Evolutionary conservation across 2,888 invertebrate genomes (phyloP), one percentile per base, ranked within the genome.

Genomic region (Lissonota sp.): DNA sequence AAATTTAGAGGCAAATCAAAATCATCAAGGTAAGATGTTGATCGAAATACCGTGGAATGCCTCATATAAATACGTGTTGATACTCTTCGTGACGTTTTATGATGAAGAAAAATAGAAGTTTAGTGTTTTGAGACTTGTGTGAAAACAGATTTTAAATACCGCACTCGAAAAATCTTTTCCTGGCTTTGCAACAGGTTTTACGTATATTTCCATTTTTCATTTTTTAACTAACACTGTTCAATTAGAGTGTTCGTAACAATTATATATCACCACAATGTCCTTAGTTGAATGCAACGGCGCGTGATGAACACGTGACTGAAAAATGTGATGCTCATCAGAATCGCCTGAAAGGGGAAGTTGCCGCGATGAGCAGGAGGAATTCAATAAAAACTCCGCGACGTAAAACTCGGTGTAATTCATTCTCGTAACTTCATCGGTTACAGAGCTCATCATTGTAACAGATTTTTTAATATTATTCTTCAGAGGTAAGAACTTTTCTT

Each of bases 201-300:
- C 8, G 40, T 26, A 26, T 26, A 3, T 26, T 26, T 26, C 26
- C 3, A 16, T 53, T 10, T 16, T 39, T 14, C 53, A 40, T 40
- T 37, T 26, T 26, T 12, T 37, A 37, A 37, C 12, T 16, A 6
- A 39, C 26, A 5, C 12, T 63, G 42, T 6, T 71, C 12, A 71
- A 26, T 71, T 46, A 63, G 49, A 51, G 6, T 6, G 62, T 6
- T 53, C 73, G 26, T 53, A 60, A 57, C 44, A 67, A 58, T n/a
- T n/a, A n/a, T 64, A 6, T 7, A 26, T 26, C 26, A 26, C 26
- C n/a, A 49, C 55, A 51, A 79, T 74, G 86, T 80, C 85, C 88
- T 88, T 87, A 85, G 71, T 26, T 64, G 72, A 7, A 14, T 5
- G 80, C 86, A 85, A 58, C 79, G 63, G 70, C 12, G 84, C 83